Base-by-base conservation (phyloP, 2,113 vertebrate species). In the Oceanodroma tethys region DNA sequence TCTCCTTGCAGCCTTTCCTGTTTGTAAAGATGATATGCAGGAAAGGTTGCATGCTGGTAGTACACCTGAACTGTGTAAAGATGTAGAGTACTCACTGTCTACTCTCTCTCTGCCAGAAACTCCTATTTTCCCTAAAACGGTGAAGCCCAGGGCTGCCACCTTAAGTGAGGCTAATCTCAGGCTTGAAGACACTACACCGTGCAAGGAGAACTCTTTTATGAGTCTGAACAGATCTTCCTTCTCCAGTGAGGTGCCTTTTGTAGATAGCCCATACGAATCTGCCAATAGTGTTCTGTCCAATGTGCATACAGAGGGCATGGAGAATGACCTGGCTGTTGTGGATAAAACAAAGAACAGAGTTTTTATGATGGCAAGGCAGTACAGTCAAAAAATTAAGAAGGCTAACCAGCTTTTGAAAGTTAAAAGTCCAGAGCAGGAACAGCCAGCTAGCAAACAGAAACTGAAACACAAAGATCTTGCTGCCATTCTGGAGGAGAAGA, bases 351-450 rank as follows among this genome's bases (percentile, higher is more conserved):
- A 98, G 91, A 99, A 98, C 95, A 98, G 98, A 48, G 99, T 99
- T 70, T 99, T 99, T 91, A 97, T 99, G 82, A 99, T 99, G 99
- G 99, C 99, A 13, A 98, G 99, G 56, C 99, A 99, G 70, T 99
- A 99, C 84, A 99, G 99, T 93, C 99, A 99, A 97, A 99, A 99
- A 98, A 99, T 99, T 95, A 99, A 99, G 98, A 99, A 99, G 94
- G 99, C 99, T 74, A 99, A 99, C 83, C 99, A 99, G 80, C 98
- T 99, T 95, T 97, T 99, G 88, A 99, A 99, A 95, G 99, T 99
- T 98, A 99, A 98, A 97, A 99, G 98, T 96, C 98, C 99, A 74
- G 99, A 99, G 87, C 96, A 99, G 34, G 99, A 99, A 32, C 99
- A 98, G 70, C 87, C 98, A 7, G 96, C 97, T 80, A 94, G 76